Evolutionary conservation across 2,888 invertebrate species (phyloP).

Genomic region (Anorthoa munda): DNA sequence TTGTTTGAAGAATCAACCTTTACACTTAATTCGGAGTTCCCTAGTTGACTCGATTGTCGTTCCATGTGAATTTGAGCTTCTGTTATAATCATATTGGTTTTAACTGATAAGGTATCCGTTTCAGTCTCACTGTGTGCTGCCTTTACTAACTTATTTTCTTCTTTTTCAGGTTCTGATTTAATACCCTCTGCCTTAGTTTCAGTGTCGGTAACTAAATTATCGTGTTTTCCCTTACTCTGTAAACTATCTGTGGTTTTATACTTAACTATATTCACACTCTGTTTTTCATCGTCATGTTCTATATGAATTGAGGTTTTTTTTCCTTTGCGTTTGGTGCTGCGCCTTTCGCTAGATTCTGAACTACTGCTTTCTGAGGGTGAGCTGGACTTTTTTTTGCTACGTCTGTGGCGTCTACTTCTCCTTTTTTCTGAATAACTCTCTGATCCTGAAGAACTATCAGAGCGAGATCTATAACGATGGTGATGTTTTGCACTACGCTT

Average conservation of each 20-base stretch:
- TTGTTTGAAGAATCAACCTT: constrained; percentile 87
- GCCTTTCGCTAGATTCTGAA: constrained; percentile 85
- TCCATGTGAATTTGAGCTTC: constrained; percentile 90
- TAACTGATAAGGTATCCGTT: constrained; percentile 87
- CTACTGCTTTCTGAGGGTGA: constrained; percentile 86
- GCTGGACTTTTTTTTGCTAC: constrained; percentile 83
- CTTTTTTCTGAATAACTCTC: constrained; percentile 82
- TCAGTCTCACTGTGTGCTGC: constrained; percentile 85
- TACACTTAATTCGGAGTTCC: constrained; percentile 86
- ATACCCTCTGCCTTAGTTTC: constrained; percentile 66
- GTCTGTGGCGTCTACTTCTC: constrained; percentile 85
- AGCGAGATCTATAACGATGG: constrained; percentile 79
- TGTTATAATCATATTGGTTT: constrained; percentile 88
- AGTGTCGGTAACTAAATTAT: constrained; percentile 61
- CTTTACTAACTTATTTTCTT: constrained; percentile 75
- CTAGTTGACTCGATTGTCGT: constrained; percentile 84
- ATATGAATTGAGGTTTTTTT: constrained; percentile 89
- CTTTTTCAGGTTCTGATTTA: constrained; percentile 77
- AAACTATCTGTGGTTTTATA: constrained; percentile 78
- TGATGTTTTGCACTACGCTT: constrained; percentile 78
- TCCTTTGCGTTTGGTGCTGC: constrained; percentile 84
- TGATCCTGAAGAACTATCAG: constrained; percentile 82
- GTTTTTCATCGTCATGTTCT: constrained; percentile 85
- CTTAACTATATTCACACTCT: constrained; percentile 87
- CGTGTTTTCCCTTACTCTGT: constrained; percentile 71